phyloP scores from a whole-genome alignment of 2,113 vertebrate species.

The Ariopsis seemanni region DNA sequence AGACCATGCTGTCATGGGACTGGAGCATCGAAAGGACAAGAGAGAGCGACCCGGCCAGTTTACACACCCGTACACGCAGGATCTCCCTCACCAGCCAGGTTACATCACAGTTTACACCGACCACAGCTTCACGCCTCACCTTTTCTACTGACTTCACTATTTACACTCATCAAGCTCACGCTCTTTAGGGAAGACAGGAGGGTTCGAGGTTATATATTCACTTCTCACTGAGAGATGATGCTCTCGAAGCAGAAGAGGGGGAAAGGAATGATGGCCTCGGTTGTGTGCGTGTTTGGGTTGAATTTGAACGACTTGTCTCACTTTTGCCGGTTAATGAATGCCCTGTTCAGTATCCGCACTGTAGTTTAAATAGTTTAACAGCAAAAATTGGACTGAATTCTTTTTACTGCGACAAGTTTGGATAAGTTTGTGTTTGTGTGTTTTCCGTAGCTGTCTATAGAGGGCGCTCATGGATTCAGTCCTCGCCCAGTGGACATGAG shows the following conservation, averaged over 20 bases:
- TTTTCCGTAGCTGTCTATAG: slow-evolving; percentile 81
- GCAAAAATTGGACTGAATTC: background rate
- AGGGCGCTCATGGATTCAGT: slow-evolving; percentile 83
- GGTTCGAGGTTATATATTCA: background rate
- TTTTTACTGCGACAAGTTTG: background rate
- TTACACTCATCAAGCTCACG: background rate
- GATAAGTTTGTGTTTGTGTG: background rate
- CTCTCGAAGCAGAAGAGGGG: background rate
- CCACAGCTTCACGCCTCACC: background rate
- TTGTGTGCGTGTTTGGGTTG: background rate
- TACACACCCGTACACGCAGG: slow-evolving; percentile 84
- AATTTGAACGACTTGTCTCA: background rate
- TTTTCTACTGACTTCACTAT: background rate
- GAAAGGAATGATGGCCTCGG: background rate
- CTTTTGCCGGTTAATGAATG: background rate
- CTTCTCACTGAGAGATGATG: background rate
- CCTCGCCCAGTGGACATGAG: slow-evolving; percentile 96
- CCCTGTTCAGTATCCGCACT: background rate
- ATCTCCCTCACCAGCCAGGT: slow-evolving; percentile 94
- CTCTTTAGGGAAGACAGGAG: background rate
- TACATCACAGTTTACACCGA: slow-evolving; percentile 7
- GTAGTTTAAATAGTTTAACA: background rate
- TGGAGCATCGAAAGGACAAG: slow-evolving; percentile 89
- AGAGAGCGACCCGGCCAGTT: slow-evolving; percentile 84
- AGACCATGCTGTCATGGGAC: slow-evolving; percentile 92